These are phyloP conservation scores for Scaptodrosophila latifasciaeformis DNA, from an alignment of 2,888 invertebrate genomes.

Conservation along the genomic window DNA sequence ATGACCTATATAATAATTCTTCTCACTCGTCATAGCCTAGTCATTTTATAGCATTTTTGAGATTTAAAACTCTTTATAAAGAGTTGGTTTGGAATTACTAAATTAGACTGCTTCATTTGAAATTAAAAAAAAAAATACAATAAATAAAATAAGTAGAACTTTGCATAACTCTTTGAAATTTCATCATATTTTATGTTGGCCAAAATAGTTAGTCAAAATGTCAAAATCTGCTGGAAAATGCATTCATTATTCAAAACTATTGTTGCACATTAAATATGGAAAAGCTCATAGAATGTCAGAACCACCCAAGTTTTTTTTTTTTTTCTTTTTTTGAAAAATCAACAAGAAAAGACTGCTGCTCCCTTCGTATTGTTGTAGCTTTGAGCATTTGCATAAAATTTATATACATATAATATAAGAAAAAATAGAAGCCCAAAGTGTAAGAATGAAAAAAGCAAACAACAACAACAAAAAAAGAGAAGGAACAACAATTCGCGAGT, in stretches of 20 bases:
- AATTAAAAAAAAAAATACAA: too few relatives aligned
- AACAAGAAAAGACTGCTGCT: constrained; percentile 55
- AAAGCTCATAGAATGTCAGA: constrained; percentile 19
- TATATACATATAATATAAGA: background rate
- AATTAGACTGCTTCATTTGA: too few relatives aligned
- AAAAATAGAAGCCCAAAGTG: background rate
- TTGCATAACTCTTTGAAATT: too few relatives aligned
- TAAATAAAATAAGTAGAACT: too few relatives aligned
- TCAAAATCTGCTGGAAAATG: too few relatives aligned
- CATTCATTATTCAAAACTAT: constrained; percentile 59
- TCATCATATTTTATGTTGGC: constrained; percentile 17
- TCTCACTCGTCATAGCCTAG: too few relatives aligned
- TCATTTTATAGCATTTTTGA: too few relatives aligned
- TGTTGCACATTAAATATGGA: constrained; percentile 54
- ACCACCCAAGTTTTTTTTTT: constrained; percentile 25
- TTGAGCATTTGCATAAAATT: constrained; percentile 52
- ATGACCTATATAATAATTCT: too few relatives aligned
- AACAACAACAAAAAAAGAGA: constrained; percentile 3
- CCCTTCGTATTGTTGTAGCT: too few relatives aligned
- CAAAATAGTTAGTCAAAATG: constrained; percentile 34
- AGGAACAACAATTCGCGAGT: constrained; percentile 26
- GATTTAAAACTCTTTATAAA: too few relatives aligned
- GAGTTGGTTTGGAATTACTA: too few relatives aligned
- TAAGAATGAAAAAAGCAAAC: constrained; percentile 16
- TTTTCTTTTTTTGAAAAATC: constrained; percentile 44